phyloP scores from a whole-genome alignment of 1,140 invertebrate genomes.

The Drepana arcuata region DNA sequence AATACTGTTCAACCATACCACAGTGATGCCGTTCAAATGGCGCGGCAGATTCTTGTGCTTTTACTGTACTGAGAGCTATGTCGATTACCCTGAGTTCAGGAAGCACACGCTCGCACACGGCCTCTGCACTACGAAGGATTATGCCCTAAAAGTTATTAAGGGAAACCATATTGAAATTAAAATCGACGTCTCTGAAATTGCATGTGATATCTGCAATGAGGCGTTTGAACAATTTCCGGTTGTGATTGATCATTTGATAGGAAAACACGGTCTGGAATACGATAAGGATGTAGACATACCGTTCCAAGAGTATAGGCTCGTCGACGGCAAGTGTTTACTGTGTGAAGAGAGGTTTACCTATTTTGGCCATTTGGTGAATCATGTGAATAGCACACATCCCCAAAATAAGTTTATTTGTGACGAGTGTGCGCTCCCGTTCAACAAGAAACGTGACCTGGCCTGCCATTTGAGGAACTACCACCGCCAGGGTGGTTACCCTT shows the following conservation, averaged over 20 bases:
- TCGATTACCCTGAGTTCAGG: slow-evolving; percentile 35
- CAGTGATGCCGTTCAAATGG: slow-evolving; percentile 61
- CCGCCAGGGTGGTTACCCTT: slow-evolving; percentile 32
- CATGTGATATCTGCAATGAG: slow-evolving; percentile 42
- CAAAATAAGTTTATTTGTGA: slow-evolving; percentile 42
- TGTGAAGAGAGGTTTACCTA: slow-evolving; percentile 38
- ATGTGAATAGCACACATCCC: slow-evolving; percentile 43
- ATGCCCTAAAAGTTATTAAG: slow-evolving; percentile 38
- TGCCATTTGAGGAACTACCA: slow-evolving; percentile 40
- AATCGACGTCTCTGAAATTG: slow-evolving; percentile 45
- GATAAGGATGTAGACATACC: slow-evolving; percentile 34
- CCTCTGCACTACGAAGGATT: slow-evolving; percentile 29
- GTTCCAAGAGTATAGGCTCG: slow-evolving; percentile 36
- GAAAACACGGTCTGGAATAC: slow-evolving; percentile 42
- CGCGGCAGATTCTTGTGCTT: slow-evolving; percentile 44
- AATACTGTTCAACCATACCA: slow-evolving; percentile 55
- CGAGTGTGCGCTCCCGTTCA: slow-evolving; percentile 40
- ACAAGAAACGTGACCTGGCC: slow-evolving; percentile 38
- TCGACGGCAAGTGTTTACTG: slow-evolving; percentile 30
- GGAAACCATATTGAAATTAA: slow-evolving; percentile 41
- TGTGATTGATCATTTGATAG: slow-evolving; percentile 43
- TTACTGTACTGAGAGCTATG: slow-evolving; percentile 41
- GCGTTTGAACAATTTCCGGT: slow-evolving; percentile 29
- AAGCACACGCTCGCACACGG: slow-evolving; percentile 49
- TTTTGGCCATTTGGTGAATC: slow-evolving; percentile 39